phyloP scores from a whole-genome alignment of 2,113 vertebrate species.

The Arothron firmamentum region DNA sequence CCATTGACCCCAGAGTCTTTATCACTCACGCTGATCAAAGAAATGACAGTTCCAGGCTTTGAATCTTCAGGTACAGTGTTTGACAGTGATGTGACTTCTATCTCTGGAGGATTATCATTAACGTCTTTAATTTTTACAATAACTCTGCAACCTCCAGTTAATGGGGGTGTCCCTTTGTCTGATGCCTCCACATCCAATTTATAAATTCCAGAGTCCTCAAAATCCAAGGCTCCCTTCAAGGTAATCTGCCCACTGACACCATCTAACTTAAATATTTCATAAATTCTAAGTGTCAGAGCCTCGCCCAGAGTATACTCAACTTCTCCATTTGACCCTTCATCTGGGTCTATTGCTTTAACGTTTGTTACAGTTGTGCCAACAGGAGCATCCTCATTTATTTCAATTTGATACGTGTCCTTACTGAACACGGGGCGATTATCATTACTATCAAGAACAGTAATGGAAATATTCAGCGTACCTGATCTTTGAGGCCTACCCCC shows the following conservation, averaged over 20 bases:
- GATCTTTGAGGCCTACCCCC: slow-evolving; percentile 67
- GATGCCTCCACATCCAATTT: not conserved
- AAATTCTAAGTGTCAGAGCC: slow-evolving; percentile 24
- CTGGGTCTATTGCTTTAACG: slow-evolving; percentile 50
- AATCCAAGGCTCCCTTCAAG: slow-evolving; percentile 44
- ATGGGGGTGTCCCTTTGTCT: too few species aligned
- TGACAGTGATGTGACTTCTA: too few species aligned
- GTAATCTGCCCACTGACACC: slow-evolving; percentile 41
- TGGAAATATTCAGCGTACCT: slow-evolving; percentile 48
- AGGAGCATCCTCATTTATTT: slow-evolving; percentile 50
- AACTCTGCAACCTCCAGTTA: too few species aligned
- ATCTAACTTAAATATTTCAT: slow-evolving; percentile 48
- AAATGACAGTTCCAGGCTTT: too few species aligned
- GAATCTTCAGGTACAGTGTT: too few species aligned
- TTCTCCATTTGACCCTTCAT: slow-evolving; percentile 50
- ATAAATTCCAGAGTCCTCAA: slow-evolving; percentile 30
- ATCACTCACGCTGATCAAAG: too few species aligned
- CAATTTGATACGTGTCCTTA: slow-evolving; percentile 47
- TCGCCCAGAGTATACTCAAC: slow-evolving; percentile 50
- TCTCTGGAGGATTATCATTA: too few species aligned
- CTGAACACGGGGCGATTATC: slow-evolving; percentile 70
- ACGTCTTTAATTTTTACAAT: too few species aligned
- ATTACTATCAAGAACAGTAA: slow-evolving; percentile 66
- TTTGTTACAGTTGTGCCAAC: slow-evolving; percentile 27
- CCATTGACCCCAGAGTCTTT: too few species aligned